Conservation (phyloP, 2,113 vertebrate genomes). For the Agapornis roseicollis region DNA sequence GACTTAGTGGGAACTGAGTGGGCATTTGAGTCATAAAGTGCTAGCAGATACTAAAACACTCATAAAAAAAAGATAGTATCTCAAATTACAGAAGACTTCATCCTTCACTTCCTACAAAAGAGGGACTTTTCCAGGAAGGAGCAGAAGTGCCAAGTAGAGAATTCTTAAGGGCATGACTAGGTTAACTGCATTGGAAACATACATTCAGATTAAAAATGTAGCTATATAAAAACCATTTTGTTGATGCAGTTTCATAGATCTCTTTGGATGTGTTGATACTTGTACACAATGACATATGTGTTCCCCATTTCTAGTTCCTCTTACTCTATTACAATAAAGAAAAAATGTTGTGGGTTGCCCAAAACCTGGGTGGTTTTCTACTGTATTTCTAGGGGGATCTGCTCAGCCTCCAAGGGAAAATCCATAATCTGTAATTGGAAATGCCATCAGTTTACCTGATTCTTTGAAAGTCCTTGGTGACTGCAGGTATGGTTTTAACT, state of each 20-base stretch:
- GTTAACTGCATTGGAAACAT: neutral
- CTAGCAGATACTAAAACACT: constrained; percentile 17
- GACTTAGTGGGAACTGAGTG: constrained; percentile 36
- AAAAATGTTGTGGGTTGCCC: neutral
- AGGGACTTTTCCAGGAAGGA: neutral
- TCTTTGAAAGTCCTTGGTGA: neutral
- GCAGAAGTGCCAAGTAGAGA: neutral
- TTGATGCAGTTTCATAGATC: neutral
- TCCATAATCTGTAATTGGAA: neutral
- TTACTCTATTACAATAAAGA: neutral
- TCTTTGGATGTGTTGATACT: neutral
- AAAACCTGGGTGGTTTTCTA: neutral
- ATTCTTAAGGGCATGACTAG: neutral
- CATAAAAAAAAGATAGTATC: neutral
- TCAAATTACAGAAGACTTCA: constrained; percentile 20
- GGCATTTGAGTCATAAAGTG: constrained; percentile 41
- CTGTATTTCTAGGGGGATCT: neutral
- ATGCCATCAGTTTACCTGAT: neutral
- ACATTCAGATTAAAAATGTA: neutral
- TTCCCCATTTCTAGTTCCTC: neutral
- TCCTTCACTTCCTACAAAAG: neutral
- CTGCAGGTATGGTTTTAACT: neutral
- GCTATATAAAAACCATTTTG: neutral
- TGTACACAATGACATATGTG: neutral
- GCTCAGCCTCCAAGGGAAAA: neutral